phyloP scores from a whole-genome alignment of 2,797 vertebrate species.

The Pteropus rufus region DNA sequence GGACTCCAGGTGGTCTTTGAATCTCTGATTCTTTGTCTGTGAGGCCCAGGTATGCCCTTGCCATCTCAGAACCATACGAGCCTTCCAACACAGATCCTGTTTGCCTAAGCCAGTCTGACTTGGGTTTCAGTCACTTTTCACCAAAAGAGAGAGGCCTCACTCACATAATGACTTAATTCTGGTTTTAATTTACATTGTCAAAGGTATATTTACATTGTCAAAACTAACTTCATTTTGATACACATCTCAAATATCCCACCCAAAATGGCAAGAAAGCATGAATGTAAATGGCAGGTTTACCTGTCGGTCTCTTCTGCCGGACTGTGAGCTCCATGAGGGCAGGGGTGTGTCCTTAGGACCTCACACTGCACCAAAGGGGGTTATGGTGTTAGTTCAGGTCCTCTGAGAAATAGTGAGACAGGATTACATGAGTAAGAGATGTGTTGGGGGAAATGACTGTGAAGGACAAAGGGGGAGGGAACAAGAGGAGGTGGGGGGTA shows the following conservation, averaged over 20 bases:
- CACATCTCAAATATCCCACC: neutral
- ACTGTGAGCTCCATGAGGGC: neutral
- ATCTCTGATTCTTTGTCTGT: neutral
- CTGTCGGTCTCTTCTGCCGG: neutral
- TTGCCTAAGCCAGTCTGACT: neutral
- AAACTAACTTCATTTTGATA: conserved; percentile 12
- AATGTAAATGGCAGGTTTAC: neutral
- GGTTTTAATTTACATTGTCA: neutral
- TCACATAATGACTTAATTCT: neutral
- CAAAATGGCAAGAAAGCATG: neutral
- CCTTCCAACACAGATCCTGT: neutral
- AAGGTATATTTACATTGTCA: neutral
- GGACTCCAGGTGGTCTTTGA: neutral
- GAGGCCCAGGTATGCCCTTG: neutral
- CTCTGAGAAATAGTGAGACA: neutral
- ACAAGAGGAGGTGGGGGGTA: neutral
- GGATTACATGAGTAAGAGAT: neutral
- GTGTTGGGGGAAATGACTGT: accelerated
- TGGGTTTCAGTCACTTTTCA: neutral
- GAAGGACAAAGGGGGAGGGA: neutral
- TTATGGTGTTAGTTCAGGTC: neutral
- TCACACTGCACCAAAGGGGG: neutral
- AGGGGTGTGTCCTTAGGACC: neutral
- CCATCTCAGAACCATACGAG: neutral
- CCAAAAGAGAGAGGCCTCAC: neutral